Percentiles rank a stretch among this genome's conserved stretches.
These are phyloP conservation scores for Hestina assimilis DNA, from an alignment of 1,140 invertebrate species.

Conservation along the genomic window DNA sequence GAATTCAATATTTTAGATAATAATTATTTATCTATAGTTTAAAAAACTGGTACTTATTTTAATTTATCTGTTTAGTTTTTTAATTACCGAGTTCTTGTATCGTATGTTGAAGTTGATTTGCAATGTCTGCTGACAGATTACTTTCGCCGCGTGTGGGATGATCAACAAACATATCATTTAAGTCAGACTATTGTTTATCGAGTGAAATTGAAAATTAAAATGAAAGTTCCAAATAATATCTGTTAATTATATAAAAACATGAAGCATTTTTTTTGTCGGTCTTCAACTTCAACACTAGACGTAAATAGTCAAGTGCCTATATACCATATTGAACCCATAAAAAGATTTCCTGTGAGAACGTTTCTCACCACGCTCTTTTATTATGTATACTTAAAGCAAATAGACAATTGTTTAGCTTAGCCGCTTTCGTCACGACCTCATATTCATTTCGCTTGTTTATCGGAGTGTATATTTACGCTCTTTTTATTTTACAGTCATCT, in stretches of 20 bases:
- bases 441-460: constrained; percentile 55
- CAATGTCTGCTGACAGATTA: constrained; percentile 6
- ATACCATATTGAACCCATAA: constrained; percentile 11
- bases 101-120: background rate
- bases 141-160: constrained; percentile 20
- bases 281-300: background rate
- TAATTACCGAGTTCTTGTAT: background rate
- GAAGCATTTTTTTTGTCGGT: background rate
- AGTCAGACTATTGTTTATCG: constrained; percentile 8
- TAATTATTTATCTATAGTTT: no score
- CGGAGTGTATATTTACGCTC: constrained; percentile 56
- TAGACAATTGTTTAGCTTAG: constrained; percentile 32
- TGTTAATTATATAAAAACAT: background rate
- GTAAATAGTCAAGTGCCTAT: constrained; percentile 3
- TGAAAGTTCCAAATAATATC: constrained; percentile 1
- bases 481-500: constrained; percentile 46
- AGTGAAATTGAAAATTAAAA: constrained; percentile 4
- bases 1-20: background rate
- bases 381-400: constrained; percentile 18
- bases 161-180: constrained; percentile 9
- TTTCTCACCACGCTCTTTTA: constrained; percentile 19
- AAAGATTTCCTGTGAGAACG: constrained; percentile 23
- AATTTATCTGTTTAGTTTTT: background rate
- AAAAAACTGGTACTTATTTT: no score
- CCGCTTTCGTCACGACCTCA: constrained; percentile 42